These are phyloP conservation scores for Microdon myrmicae DNA, from an alignment of 2,888 invertebrate genomes.

Conservation along the genomic window DNA sequence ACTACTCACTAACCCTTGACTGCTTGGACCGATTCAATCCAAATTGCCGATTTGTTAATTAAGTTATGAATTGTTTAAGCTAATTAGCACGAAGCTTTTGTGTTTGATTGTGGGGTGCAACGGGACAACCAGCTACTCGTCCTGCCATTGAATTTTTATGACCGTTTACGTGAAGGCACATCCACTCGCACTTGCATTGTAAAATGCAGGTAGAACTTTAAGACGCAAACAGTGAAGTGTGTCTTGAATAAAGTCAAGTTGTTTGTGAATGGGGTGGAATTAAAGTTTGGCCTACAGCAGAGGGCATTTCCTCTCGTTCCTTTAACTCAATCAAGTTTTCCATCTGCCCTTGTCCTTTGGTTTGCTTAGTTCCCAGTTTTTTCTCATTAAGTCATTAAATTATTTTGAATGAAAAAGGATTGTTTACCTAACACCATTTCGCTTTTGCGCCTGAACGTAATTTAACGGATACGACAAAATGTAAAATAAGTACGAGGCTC, in stretches of 20 bases:
- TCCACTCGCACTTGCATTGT: too few relatives aligned
- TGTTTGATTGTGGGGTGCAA: too few relatives aligned
- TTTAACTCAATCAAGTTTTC: constrained; percentile 35
- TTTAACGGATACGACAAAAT: constrained; percentile 23
- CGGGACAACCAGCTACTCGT: too few relatives aligned
- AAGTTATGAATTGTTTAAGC: too few relatives aligned
- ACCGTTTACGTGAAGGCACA: too few relatives aligned
- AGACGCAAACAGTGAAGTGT: constrained; percentile 34
- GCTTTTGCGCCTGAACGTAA: constrained; percentile 23
- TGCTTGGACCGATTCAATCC: too few relatives aligned
- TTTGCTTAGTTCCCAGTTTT: constrained; percentile 18
- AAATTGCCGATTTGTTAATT: too few relatives aligned
- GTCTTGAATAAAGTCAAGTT: constrained; percentile 41
- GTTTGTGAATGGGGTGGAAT: constrained; percentile 24
- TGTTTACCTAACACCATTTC: constrained; percentile 49
- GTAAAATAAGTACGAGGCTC: constrained; percentile 13
- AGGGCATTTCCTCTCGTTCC: constrained; percentile 14
- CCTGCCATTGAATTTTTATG: too few relatives aligned
- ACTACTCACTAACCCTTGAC: too few relatives aligned
- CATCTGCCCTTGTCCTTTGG: not conserved
- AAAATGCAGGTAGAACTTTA: constrained; percentile 20
- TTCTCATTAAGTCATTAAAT: constrained; percentile 51
- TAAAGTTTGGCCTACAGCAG: constrained; percentile 18
- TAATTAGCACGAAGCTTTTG: too few relatives aligned
- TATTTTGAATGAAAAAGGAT: constrained; percentile 51